phyloP scores from a whole-genome alignment of 2,888 invertebrate species.

The Hyposoter dolosus region DNA sequence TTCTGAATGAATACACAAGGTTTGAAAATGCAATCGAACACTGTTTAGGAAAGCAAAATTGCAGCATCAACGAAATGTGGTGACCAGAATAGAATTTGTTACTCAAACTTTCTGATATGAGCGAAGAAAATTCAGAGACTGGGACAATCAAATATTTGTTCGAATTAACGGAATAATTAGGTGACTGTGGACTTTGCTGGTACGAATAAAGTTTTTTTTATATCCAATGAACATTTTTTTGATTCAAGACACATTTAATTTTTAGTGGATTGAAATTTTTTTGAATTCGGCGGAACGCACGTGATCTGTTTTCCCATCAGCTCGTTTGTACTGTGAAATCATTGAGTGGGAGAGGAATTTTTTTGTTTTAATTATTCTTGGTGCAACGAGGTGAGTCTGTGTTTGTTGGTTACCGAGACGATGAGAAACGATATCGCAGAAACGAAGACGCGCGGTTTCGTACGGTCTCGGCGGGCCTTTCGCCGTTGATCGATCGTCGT shows the following conservation, averaged over 20 bases:
- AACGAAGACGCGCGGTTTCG: background rate
- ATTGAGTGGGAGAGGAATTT: background rate
- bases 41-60: too few relatives aligned
- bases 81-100: too few relatives aligned
- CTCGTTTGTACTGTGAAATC: background rate
- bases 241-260: too few relatives aligned
- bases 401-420: slow-evolving; percentile 22
- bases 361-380: background rate
- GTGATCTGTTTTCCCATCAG: background rate
- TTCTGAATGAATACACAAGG: background rate
- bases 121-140: too few relatives aligned
- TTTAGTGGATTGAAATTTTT: too few relatives aligned
- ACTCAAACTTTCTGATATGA: too few relatives aligned
- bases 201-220: too few relatives aligned
- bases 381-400: background rate
- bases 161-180: too few relatives aligned
- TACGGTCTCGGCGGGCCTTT: slow-evolving; percentile 32
- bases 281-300: background rate
- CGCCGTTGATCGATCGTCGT: slow-evolving; percentile 39
- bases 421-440: slow-evolving; percentile 15
- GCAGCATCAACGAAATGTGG: too few relatives aligned
- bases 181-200: too few relatives aligned
- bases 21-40: background rate
- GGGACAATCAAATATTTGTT: too few relatives aligned
- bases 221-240: too few relatives aligned